These are phyloP conservation scores for Amphibalanus amphitrite DNA, from an alignment of 1,140 invertebrate genomes.

Conservation along the genomic window DNA sequence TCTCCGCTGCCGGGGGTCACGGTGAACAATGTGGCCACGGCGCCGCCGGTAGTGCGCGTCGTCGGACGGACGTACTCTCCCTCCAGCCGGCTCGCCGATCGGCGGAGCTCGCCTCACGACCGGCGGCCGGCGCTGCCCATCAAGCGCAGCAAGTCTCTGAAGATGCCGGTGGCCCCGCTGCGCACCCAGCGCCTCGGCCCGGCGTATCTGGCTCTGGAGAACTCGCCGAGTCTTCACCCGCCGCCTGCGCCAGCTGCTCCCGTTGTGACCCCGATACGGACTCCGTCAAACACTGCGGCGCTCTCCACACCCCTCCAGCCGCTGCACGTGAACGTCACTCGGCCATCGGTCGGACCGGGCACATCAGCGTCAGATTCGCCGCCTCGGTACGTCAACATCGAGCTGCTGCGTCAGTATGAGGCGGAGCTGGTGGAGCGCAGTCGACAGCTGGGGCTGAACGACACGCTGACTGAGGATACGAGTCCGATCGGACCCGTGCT, in stretches of 20 bases:
- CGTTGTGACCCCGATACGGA: too few relatives aligned
- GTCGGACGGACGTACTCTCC: too few relatives aligned
- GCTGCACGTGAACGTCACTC: not conserved
- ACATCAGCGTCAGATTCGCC: not conserved
- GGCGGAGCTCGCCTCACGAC: not conserved
- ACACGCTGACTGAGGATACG: not conserved
- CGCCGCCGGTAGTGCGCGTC: too few relatives aligned
- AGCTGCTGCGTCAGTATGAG: not conserved
- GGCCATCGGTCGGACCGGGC: too few relatives aligned
- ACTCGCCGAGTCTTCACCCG: not conserved
- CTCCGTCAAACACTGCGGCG: too few relatives aligned
- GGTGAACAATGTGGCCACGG: too few relatives aligned
- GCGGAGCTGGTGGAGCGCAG: not conserved
- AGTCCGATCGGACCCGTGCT: too few relatives aligned
- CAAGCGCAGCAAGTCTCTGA: not conserved
- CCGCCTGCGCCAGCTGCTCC: too few relatives aligned
- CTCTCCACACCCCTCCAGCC: too few relatives aligned
- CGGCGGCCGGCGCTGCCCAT: not conserved
- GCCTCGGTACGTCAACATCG: constrained; percentile 1
- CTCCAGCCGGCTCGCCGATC: too few relatives aligned
- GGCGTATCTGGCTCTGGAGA: constrained; percentile 3
- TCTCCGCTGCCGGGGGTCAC: constrained; percentile 5
- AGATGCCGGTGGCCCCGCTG: not conserved
- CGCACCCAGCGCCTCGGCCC: not conserved
- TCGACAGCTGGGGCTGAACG: not conserved